Base-by-base conservation (phyloP, 2,797 vertebrate species). In the Danio albolineatus region DNA sequence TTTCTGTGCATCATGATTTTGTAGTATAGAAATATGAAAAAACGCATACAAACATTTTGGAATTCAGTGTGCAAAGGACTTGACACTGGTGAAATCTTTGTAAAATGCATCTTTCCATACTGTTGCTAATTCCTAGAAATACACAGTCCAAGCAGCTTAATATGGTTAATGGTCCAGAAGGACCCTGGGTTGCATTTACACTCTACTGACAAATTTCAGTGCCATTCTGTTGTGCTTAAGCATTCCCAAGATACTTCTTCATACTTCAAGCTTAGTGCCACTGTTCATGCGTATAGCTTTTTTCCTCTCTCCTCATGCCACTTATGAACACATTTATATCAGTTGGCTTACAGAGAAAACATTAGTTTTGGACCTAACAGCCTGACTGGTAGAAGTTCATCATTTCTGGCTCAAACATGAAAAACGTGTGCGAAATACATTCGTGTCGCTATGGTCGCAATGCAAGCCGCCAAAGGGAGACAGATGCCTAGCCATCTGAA, bases 401-500 rank as follows among this genome's bases (percentile, higher is more conserved):
- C n/a, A 19, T 39, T 53, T 70, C 49, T 70, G 36, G 28, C 66
- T 70, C 28, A 39, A 53, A 70, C 13, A 70, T 17, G 16, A 53
- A 70, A 53, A 41, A 12, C 10, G 10, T 70, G 28, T 38, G 49
- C 53, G 70, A 57, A 57, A 73, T n/a, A 10, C 39, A 57, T 73
- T 73, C 44, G 39, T 57, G 12, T 44, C 39, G 43, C 19, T 36
- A 60, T 49, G 7, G n/a, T 70, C 56, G 12, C 38, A 51, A 9
- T 39, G 5, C n/a, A 61, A 70, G 54, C 48, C 14, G 57, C 57
- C 69, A 83, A 62, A 48, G 64, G 41, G 0, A 62, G 76, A 84
- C 80, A 85, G 78, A 79, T 72, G 73, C 66, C 78, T n/a, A 43
- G 71, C 79, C 72, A 83, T 83, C 72, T 83, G 79, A 65, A 65